Evolutionary conservation across 2,888 invertebrate genomes (phyloP).

Genomic region (Habroteleia sp.): DNA sequence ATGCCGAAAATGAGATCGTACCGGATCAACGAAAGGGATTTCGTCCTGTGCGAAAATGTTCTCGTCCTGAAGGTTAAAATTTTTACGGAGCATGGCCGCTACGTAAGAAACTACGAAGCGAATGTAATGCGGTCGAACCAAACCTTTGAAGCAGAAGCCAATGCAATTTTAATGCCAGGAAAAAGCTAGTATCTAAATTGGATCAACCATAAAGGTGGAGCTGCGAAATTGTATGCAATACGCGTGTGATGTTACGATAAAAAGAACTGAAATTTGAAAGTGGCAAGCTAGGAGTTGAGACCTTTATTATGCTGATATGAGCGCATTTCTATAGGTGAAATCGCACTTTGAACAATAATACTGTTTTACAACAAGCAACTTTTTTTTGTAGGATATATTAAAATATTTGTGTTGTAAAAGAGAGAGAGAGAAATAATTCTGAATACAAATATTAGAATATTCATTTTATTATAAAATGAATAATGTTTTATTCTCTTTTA

Average conservation of each 20-base stretch:
- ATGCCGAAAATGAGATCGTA: constrained; percentile 1
- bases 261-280: constrained; percentile 35
- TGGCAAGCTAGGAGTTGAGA: constrained; percentile 1
- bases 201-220: constrained; percentile 65
- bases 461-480: no score
- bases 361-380: no score
- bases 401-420: no score
- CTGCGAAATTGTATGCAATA: constrained; percentile 53
- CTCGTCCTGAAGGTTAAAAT: constrained; percentile 41
- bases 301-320: constrained; percentile 3
- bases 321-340: no score
- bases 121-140: constrained; percentile 63
- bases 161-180: constrained; percentile 70
- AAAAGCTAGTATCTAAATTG: constrained; percentile 69
- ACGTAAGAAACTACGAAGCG: constrained; percentile 47
- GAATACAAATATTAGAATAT: no score
- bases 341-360: no score
- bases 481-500: no score
- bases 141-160: constrained; percentile 69
- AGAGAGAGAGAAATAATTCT: no score
- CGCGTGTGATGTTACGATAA: constrained; percentile 45
- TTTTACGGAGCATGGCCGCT: constrained; percentile 26
- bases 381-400: no score
- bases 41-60: constrained; percentile 13
- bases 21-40: constrained; percentile 7